phyloP scores from a whole-genome alignment of 37 sponge, comb jelly and placozoan species.

The Ephydatia muelleri region DNA sequence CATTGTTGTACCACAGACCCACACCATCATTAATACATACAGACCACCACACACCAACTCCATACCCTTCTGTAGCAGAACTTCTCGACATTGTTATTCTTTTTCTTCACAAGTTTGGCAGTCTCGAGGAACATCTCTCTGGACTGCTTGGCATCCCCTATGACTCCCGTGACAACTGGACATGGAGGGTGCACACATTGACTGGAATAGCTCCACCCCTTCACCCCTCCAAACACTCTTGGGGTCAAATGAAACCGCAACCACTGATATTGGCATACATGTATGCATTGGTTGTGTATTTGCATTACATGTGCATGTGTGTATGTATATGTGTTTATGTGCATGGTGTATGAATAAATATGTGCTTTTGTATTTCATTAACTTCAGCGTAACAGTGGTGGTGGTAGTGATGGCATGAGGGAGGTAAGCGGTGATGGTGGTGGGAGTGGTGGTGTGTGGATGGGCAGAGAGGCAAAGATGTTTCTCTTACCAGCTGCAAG shows the following conservation, averaged over 20 bases:
- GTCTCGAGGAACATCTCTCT: conserved; percentile 76
- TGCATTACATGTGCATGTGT: conserved; percentile 31
- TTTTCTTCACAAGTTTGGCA: conserved; percentile 67
- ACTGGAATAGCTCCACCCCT: not conserved
- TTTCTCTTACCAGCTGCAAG: conserved; percentile 66
- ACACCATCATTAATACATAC: too few species aligned
- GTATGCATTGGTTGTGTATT: conserved; percentile 2
- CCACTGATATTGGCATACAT: not conserved
- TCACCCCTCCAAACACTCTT: not conserved
- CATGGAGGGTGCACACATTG: not conserved
- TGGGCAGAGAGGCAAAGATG: not conserved
- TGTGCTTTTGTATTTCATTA: not conserved
- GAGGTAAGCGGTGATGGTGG: too few species aligned
- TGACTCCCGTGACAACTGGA: conserved; percentile 61
- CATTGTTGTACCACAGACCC: too few species aligned
- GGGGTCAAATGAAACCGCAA: not conserved
- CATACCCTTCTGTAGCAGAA: conserved; percentile 73
- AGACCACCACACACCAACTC: not conserved
- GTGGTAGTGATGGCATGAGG: too few species aligned
- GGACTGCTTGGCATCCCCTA: conserved; percentile 61
- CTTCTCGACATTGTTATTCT: conserved; percentile 78
- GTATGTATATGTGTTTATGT: conserved; percentile 23
- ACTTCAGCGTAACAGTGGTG: not conserved
- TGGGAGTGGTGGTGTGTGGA: not conserved
- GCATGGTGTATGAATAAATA: not conserved